Evolutionary conservation across 2,797 vertebrate species (phyloP).

Genomic region (Gambelia wislizenii): DNA sequence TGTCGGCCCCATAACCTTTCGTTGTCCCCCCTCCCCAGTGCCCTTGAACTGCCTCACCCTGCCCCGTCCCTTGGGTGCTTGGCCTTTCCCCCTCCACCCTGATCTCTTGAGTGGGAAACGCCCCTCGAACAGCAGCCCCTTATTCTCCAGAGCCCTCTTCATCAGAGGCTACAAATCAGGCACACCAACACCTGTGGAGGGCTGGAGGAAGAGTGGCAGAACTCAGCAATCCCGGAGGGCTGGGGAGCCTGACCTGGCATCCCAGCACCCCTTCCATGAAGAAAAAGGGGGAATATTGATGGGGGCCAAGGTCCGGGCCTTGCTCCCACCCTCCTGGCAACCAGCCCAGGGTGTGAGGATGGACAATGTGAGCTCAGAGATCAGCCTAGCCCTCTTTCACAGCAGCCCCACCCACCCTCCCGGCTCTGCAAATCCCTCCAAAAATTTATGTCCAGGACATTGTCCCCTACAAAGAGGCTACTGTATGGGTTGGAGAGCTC

Average conservation of each 20-base stretch:
- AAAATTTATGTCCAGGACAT: slow-evolving; percentile 60
- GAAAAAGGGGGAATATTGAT: slow-evolving; percentile 23
- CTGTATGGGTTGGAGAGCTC: slow-evolving; percentile 59
- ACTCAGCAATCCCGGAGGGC: not conserved
- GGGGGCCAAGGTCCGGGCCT: slow-evolving; percentile 18
- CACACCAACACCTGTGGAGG: slow-evolving; percentile 31
- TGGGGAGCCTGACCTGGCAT: slow-evolving; percentile 25
- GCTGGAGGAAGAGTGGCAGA: not conserved
- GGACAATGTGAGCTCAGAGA: slow-evolving; percentile 35
- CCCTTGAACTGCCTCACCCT: not conserved
- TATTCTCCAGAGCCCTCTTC: slow-evolving; percentile 15
- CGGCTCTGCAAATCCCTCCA: not conserved
- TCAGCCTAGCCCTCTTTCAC: slow-evolving; percentile 38
- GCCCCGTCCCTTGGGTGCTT: slow-evolving; percentile 14
- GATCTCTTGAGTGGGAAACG: slow-evolving; percentile 26
- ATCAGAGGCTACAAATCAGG: slow-evolving; percentile 37
- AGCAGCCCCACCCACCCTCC: not conserved
- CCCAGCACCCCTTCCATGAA: not conserved
- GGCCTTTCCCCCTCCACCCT: slow-evolving; percentile 37
- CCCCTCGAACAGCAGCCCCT: slow-evolving; percentile 3
- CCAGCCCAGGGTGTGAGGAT: not conserved
- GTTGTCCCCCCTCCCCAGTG: slow-evolving; percentile 14
- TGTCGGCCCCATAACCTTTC: slow-evolving; percentile 17
- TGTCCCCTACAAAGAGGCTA: slow-evolving; percentile 62
- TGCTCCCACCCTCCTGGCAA: slow-evolving; percentile 20